phyloP scores from a whole-genome alignment of 2,113 vertebrate species.

The Caracal caracal region DNA sequence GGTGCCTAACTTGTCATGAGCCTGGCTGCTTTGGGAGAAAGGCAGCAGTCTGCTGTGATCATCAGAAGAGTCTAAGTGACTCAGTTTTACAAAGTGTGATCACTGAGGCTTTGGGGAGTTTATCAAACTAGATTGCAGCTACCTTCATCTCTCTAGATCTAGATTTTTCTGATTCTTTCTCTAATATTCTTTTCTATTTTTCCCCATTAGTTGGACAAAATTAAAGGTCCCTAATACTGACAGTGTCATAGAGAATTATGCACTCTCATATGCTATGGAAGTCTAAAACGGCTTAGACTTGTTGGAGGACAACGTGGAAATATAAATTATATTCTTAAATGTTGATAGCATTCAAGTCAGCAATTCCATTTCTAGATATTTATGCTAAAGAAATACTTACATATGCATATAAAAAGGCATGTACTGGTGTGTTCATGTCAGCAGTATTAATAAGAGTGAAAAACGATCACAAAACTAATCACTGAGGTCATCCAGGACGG shows the following conservation, averaged over 20 bases:
- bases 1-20: not conserved
- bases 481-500: not conserved
- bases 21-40: not conserved
- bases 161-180: not conserved
- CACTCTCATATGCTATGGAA: not conserved
- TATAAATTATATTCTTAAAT: not conserved
- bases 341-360: not conserved
- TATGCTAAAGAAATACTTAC: not conserved
- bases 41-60: not conserved
- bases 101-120: not conserved
- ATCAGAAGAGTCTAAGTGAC: not conserved
- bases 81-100: not conserved
- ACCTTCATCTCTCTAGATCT: not conserved
- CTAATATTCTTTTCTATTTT: not conserved
- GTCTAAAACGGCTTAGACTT: not conserved
- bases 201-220: not conserved
- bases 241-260: not conserved
- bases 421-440: not conserved
- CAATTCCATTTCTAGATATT: not conserved
- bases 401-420: not conserved
- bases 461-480: not conserved
- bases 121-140: not conserved
- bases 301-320: not conserved
- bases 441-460: not conserved
- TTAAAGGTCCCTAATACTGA: not conserved